Evolutionary conservation across 2,113 vertebrate species (phyloP), one percentile per base, ranked within the genome.

Genomic region (Eleginops maclovinus): DNA sequence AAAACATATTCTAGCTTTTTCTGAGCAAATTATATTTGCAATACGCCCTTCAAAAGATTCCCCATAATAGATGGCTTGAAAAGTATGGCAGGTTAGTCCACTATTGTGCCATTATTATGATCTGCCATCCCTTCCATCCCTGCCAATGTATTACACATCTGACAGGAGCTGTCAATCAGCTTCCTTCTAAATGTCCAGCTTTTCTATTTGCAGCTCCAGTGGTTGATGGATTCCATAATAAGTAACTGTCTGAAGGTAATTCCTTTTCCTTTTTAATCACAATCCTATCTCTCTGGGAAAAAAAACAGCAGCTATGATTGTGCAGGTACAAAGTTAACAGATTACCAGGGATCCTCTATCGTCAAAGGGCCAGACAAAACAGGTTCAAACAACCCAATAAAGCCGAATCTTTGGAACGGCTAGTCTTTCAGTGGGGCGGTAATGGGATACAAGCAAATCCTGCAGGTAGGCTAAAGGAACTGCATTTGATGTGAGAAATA

Each of bases 151-250:
- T 75, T 53, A 60, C 22, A 79, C n/a, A 62, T 51, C 40, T 51
- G 63, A 84, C 73, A 54, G 9, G 49, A 79, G 46, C 40, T 77
- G 44, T 72, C 77, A 64, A 63, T 85, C 28, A n/a, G 77, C 69
- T 67, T 41, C 40, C 26, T 26, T 75, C 71, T 80, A 71, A 85
- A 87, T 72, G 61, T 73, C 24, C 40, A 0, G 26, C 22, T 70
- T 82, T 85, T 83, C 67, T 78, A 63, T 83, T 80, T 69, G 49
- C 67, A 66, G 69, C 53, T 83, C 13, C 55, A 72, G 54, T 9
- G 56, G 46, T 69, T 87, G 76, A 88, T 85, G 54, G 79, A 82
- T 72, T 75, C 79, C 63, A 77, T 79, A 75, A 87, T 86, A 28
- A 64, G 49, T 22, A 70, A 62, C 76, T 83, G 79, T 75, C 63